Percentiles rank a stretch among this genome's conserved stretches.
Conservation (phyloP, 2,113 vertebrate species). For the Oryzias javanicus region DNA sequence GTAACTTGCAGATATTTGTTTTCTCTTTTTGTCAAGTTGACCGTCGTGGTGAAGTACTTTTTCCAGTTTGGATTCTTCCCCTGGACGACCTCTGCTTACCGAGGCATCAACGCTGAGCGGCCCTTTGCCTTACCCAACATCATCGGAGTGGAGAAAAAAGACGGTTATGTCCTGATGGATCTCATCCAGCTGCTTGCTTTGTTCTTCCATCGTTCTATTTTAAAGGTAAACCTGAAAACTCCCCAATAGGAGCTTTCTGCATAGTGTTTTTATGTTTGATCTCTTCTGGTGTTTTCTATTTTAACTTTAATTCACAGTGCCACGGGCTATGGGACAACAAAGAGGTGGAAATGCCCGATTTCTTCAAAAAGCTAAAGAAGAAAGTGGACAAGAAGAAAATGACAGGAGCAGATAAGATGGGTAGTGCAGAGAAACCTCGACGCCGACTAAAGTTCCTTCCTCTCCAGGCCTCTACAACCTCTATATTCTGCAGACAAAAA, state of each 20-base stretch:
- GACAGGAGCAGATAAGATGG: constrained; percentile 37
- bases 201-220: constrained; percentile 76
- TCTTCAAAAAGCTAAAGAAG: constrained; percentile 75
- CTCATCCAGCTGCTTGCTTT: constrained; percentile 76
- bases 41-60: constrained; percentile 81
- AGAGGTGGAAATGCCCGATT: constrained; percentile 74
- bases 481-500: constrained; percentile 52
- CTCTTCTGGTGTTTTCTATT: background rate
- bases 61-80: constrained; percentile 83
- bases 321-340: constrained; percentile 83
- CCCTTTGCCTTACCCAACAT: constrained; percentile 77
- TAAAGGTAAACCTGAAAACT: constrained; percentile 61
- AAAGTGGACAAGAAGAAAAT: constrained; percentile 75
- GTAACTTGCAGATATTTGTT: background rate
- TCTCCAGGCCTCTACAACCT: constrained; percentile 65
- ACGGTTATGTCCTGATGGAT: constrained; percentile 67
- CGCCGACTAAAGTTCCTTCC: constrained; percentile 64
- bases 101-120: constrained; percentile 74
- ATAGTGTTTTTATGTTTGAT: background rate
- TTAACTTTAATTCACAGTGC: constrained; percentile 52
- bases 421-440: constrained; percentile 16
- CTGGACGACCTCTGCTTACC: constrained; percentile 73
- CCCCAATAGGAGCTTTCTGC: background rate
- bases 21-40: constrained; percentile 64
- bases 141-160: constrained; percentile 76